Percentiles rank a stretch among this genome's conserved stretches.
Evolutionary conservation across 2,888 invertebrate species (phyloP).

Genomic region (Exephanes ischioxanthus): DNA sequence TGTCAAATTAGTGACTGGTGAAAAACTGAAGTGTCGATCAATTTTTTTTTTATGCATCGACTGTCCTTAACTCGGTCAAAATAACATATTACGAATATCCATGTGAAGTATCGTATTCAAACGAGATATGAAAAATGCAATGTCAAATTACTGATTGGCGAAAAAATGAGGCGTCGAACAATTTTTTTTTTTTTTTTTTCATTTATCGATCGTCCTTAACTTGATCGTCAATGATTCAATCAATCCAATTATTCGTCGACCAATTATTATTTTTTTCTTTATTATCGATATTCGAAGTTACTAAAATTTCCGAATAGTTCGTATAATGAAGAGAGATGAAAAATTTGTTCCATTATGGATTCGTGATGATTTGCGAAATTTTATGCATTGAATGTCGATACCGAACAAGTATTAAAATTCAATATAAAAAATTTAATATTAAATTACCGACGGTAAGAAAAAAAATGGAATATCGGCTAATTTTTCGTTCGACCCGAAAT

Average conservation of each 20-base stretch:
- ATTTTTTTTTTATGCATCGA: background rate
- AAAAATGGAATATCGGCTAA: too few relatives aligned
- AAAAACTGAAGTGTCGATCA: background rate
- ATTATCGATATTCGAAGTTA: too few relatives aligned
- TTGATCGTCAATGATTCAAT: too few relatives aligned
- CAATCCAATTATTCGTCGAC: too few relatives aligned
- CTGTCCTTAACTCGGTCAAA: background rate
- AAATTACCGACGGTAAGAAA: too few relatives aligned
- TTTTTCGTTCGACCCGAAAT: too few relatives aligned
- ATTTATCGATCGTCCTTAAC: background rate
- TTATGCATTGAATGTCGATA: too few relatives aligned
- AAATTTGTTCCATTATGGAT: background rate
- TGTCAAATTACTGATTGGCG: background rate
- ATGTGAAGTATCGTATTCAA: background rate
- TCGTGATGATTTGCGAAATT: too few relatives aligned
- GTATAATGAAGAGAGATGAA: background rate
- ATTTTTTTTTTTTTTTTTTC: background rate
- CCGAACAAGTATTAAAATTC: too few relatives aligned
- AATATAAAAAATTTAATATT: too few relatives aligned
- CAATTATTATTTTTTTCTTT: too few relatives aligned
- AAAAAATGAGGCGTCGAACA: background rate
- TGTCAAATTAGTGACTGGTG: background rate
- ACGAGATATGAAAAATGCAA: background rate
- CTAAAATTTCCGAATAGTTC: too few relatives aligned
- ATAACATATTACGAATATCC: background rate